Conservation (phyloP, 2,888 invertebrate species). For the Tenthredo notha region DNA sequence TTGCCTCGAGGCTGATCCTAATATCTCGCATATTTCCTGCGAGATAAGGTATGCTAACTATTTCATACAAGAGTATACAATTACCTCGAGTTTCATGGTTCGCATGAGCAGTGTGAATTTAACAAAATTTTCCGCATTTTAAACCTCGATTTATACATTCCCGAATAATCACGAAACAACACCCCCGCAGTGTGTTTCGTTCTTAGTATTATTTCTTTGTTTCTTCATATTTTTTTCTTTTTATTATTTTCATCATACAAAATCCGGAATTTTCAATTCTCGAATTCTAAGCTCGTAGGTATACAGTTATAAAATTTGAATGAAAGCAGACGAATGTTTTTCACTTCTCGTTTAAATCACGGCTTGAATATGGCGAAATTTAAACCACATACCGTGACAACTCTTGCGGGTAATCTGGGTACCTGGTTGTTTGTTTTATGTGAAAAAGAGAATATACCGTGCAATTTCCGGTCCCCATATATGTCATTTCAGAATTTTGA, state of each 20-base stretch:
- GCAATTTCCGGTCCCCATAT: conserved; percentile 14
- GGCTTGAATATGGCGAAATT: background rate
- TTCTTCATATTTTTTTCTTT: background rate
- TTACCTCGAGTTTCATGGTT: conserved; percentile 19
- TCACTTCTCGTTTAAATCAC: background rate
- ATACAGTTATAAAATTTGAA: background rate
- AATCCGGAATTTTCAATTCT: background rate
- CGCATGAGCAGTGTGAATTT: conserved; percentile 14
- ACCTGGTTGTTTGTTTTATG: background rate
- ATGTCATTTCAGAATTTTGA: conserved; percentile 14
- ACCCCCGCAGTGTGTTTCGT: background rate
- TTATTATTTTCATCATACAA: background rate
- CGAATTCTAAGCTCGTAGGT: background rate
- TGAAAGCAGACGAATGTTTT: background rate
- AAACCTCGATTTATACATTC: background rate
- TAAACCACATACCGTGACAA: conserved; percentile 18
- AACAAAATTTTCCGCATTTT: conserved; percentile 15
- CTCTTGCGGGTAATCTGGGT: conserved; percentile 19
- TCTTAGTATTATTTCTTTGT: background rate
- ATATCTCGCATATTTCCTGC: conserved; percentile 40
- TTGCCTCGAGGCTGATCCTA: conserved; percentile 36
- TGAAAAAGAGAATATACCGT: background rate
- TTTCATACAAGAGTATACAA: conserved; percentile 44
- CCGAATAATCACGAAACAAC: background rate
- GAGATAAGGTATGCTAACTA: conserved; percentile 32